Conservation (phyloP, 2,888 invertebrate species). For the Sturmia bella region DNA sequence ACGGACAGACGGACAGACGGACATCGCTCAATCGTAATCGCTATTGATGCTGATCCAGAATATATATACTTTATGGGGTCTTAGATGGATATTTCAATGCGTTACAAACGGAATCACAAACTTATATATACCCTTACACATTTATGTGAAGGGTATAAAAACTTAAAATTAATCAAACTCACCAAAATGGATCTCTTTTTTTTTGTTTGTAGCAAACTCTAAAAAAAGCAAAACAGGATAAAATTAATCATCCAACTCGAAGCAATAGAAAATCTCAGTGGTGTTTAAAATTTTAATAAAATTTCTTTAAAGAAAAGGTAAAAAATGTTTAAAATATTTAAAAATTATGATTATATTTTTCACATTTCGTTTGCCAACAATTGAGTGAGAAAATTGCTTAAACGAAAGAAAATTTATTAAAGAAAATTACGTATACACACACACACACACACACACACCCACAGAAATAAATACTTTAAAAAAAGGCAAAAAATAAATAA, state of each 20-base stretch:
- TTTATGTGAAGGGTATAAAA: too few relatives aligned
- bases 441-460: neutral
- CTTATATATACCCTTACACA: too few relatives aligned
- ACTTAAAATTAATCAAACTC: constrained; percentile 45
- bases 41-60: too few relatives aligned
- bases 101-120: too few relatives aligned
- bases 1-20: too few relatives aligned
- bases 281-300: constrained; percentile 13
- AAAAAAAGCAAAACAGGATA: constrained; percentile 13
- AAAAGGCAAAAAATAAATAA: constrained; percentile 31
- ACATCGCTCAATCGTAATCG: too few relatives aligned
- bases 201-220: neutral
- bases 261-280: constrained; percentile 1
- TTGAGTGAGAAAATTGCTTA: constrained; percentile 7
- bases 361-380: too few relatives aligned
- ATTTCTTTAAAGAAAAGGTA: constrained; percentile 13
- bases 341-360: too few relatives aligned
- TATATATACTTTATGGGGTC: too few relatives aligned
- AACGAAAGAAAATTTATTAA: constrained; percentile 8
- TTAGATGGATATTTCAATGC: too few relatives aligned
- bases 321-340: too few relatives aligned
- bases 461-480: constrained; percentile 9
- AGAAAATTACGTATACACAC: constrained; percentile 1
- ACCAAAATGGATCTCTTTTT: constrained; percentile 45
- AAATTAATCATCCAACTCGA: constrained; percentile 46